Evolutionary conservation across 2,797 vertebrate genomes (phyloP).

Genomic region (Ceryle rudis): DNA sequence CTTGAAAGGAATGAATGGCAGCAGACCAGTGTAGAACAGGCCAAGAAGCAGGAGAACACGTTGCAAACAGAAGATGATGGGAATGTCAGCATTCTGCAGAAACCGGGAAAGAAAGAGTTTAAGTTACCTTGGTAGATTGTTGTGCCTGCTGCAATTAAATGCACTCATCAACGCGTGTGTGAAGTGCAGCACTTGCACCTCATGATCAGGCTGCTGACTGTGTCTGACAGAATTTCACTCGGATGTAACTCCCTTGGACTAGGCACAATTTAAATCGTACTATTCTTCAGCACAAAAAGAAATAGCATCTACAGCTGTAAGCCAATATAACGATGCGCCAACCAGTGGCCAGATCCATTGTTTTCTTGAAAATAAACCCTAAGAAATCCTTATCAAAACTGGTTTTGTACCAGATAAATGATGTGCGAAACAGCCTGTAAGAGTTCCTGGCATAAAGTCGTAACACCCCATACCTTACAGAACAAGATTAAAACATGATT

Average conservation of each 20-base stretch:
- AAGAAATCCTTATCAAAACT: neutral
- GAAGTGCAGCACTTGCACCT: neutral
- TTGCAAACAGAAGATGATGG: slow-evolving; percentile 92
- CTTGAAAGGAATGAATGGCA: slow-evolving; percentile 93
- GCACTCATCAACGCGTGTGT: neutral
- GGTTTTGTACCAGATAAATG: neutral
- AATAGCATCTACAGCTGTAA: neutral
- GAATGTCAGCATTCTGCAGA: slow-evolving; percentile 90
- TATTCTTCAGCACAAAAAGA: neutral
- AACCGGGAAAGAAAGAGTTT: neutral
- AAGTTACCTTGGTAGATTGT: neutral
- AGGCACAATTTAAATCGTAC: neutral
- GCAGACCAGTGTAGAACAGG: slow-evolving; percentile 95
- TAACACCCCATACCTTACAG: neutral
- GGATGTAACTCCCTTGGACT: neutral
- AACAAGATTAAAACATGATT: neutral
- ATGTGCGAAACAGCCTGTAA: neutral
- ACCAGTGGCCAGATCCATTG: neutral
- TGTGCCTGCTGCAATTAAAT: neutral
- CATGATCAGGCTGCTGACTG: neutral
- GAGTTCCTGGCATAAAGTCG: neutral
- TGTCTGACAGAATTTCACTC: neutral
- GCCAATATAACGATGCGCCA: neutral
- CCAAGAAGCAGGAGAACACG: slow-evolving; percentile 93
- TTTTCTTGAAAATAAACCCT: neutral